Evolutionary conservation across 2,797 vertebrate species (phyloP), one percentile per base, ranked within the genome.

Genomic region (Trichosurus vulpecula): DNA sequence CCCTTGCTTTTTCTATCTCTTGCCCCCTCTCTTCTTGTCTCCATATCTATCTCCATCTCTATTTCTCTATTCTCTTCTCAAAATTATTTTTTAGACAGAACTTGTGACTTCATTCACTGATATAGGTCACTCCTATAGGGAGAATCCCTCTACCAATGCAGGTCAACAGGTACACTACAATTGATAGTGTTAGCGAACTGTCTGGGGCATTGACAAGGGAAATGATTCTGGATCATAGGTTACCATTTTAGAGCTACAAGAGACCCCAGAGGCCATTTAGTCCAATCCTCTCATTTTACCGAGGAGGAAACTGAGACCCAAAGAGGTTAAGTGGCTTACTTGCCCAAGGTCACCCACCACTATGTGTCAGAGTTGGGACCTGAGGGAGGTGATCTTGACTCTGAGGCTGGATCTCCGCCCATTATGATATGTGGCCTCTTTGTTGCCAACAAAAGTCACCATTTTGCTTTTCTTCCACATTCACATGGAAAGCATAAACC

Each of bases 401-500:
- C 58, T 47, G n/a, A 41, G 41, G n/a, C 19, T 25, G 66, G 19
- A 41, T 47, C n/a, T 81, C 2, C 0, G 8, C 47, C 8, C 8
- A 11, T 47, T 25, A 3, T 22, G 19, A 90, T 97, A 81, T 31
- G 93, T 51, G 89, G 53, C 93, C 90, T 94, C 35, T 14, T 16
- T 74, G 51, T 90, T 96, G 51, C 14, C 93, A 57, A 56, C 47
- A 56, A 61, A 25, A 93, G 27, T 52, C 52, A 54, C 56, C 35
- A 61, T 81, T 90, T 55, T 96, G 54, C 41, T 57, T 95, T 91
- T 54, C 5, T 30, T 52, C 12, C 61, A 58, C 81, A 51, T 61
- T 87, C 52, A 96, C 92, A 52, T 41, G 47, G 74, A 52, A 61
- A 95, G n/a, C 58, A 47, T 55, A 55, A 81, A 31, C n/a, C 53